phyloP scores from a whole-genome alignment of 2,113 vertebrate species.

The Cariama cristata region DNA sequence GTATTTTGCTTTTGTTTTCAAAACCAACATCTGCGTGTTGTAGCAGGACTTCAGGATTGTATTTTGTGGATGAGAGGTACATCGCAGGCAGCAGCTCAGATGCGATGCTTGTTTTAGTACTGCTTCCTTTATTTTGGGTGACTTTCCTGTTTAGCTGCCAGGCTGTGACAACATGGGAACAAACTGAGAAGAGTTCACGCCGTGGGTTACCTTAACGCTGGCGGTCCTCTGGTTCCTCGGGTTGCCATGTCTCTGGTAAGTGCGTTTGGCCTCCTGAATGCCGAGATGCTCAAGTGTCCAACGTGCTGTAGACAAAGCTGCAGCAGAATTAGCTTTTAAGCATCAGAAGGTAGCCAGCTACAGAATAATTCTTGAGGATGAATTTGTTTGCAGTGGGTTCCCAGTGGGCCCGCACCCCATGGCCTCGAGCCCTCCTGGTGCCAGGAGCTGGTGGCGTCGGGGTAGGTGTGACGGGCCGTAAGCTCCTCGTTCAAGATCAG shows the following conservation, averaged over 20 bases:
- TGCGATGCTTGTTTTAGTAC: not conserved
- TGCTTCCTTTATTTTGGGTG: not conserved
- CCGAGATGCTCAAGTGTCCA: not conserved
- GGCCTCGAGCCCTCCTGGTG: not conserved
- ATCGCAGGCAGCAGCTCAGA: not conserved
- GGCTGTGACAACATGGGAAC: not conserved
- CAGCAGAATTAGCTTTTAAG: not conserved
- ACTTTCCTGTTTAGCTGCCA: not conserved
- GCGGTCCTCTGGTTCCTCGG: not conserved
- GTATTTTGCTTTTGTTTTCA: not conserved
- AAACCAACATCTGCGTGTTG: not conserved
- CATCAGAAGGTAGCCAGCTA: not conserved
- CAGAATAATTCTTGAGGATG: not conserved
- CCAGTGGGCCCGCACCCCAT: fast-evolving
- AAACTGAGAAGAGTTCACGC: not conserved
- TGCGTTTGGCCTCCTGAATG: not conserved
- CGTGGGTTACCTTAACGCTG: not conserved
- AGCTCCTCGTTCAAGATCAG: not conserved
- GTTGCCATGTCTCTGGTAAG: not conserved
- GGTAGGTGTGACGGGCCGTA: not conserved
- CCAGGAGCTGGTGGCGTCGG: no score
- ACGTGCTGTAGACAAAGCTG: not conserved
- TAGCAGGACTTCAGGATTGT: not conserved
- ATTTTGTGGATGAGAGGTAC: not conserved
- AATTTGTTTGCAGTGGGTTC: not conserved